Conservation (phyloP, 1,140 invertebrate species). For the Pogonognathellus flavescens region DNA sequence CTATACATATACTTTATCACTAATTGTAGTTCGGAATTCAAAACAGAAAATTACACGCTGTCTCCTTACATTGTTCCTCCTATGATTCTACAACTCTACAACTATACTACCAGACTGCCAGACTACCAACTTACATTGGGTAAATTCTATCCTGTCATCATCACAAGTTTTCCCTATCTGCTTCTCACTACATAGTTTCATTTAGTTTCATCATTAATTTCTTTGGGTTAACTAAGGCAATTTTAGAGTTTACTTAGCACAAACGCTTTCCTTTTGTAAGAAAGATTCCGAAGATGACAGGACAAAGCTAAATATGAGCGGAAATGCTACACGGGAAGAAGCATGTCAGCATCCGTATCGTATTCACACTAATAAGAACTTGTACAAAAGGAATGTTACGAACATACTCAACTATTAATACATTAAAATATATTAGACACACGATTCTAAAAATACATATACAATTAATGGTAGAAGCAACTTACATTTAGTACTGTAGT, state of each 20-base stretch:
- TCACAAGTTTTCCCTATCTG: constrained; percentile 30
- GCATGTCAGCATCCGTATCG: constrained; percentile 15
- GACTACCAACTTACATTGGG: not conserved
- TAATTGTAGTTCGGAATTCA: constrained; percentile 24
- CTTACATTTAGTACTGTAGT: not conserved
- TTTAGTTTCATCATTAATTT: constrained; percentile 44
- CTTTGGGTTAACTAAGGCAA: constrained; percentile 42
- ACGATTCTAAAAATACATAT: not conserved
- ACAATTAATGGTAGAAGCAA: not conserved
- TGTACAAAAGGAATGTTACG: constrained; percentile 26
- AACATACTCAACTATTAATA: too few species aligned
- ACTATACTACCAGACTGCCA: too few species aligned
- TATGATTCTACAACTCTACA: too few species aligned
- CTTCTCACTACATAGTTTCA: constrained; percentile 38
- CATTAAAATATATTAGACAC: too few species aligned
- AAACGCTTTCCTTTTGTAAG: not conserved
- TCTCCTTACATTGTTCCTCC: not conserved
- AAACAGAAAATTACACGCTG: constrained; percentile 25
- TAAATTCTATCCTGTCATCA: constrained; percentile 12
- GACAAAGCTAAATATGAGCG: constrained; percentile 37
- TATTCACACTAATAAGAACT: constrained; percentile 23
- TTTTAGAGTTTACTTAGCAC: not conserved
- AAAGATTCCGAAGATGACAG: constrained; percentile 22
- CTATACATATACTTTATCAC: not conserved
- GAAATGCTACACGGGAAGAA: not conserved